A percentile compares a stretch with the other conserved stretches of the same genome.
Evolutionary conservation across 1,140 invertebrate species (phyloP).

Genomic region (Nixonia krombeini): DNA sequence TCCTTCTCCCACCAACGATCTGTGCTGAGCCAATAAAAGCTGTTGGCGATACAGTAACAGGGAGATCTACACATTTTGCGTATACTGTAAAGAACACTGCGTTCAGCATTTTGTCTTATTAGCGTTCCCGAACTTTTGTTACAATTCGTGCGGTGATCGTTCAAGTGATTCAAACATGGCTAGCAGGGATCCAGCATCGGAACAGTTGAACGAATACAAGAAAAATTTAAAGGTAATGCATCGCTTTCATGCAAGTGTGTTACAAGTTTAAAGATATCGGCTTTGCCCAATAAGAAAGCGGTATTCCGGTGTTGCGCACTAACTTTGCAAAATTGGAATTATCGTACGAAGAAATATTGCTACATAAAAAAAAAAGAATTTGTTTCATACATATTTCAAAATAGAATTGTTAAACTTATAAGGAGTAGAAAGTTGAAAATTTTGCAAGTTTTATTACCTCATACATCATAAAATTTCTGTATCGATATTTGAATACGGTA

Average conservation of each 20-base stretch:
- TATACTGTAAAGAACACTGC: background rate
- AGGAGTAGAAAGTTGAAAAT: background rate
- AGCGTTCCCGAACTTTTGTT: background rate
- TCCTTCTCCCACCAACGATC: background rate
- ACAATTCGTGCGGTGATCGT: background rate
- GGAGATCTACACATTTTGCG: background rate
- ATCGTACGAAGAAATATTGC: no score
- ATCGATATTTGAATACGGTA: background rate
- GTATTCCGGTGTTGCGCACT: background rate
- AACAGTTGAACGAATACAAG: conserved; percentile 80
- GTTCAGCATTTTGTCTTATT: background rate
- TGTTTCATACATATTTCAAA: no score
- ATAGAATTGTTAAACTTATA: no score
- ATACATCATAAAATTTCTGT: background rate
- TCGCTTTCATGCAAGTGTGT: background rate
- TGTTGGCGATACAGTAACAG: background rate
- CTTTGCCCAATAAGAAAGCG: background rate
- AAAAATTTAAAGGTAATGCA: conserved; percentile 74
- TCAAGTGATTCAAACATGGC: conserved; percentile 17
- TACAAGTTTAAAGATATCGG: background rate
- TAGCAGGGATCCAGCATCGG: conserved; percentile 75
- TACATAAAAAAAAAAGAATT: no score
- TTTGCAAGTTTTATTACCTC: no score
- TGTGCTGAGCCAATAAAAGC: background rate
- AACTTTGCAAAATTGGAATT: no score